These are phyloP conservation scores for Meriones unguiculatus DNA, from an alignment of 2,113 vertebrate species.

Conservation along the genomic window DNA sequence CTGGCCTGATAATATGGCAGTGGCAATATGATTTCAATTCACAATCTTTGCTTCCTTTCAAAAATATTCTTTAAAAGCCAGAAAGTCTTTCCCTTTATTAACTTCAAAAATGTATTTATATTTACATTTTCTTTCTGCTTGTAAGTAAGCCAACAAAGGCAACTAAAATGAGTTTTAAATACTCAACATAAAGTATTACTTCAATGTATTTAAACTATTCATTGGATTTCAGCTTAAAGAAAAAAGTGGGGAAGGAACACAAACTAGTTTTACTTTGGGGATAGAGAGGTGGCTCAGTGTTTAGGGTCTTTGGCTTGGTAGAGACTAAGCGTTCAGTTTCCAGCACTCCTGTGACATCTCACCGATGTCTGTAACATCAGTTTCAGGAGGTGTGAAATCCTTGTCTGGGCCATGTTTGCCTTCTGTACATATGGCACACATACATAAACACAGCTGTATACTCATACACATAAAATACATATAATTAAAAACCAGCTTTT, in stretches of 20 bases:
- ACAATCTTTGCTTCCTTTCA: conserved; percentile 65
- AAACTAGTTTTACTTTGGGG: not conserved
- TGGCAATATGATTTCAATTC: conserved; percentile 29
- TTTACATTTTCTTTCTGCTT: not conserved
- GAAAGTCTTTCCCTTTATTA: not conserved
- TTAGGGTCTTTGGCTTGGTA: not conserved
- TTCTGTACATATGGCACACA: not conserved
- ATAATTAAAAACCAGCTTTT: not conserved
- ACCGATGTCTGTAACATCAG: not conserved
- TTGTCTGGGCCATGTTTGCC: not conserved
- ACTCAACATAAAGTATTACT: not conserved
- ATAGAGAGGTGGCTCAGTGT: no score
- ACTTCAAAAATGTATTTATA: conserved; percentile 23
- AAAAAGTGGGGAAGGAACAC: not conserved
- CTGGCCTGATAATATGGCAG: not conserved
- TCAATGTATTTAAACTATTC: not conserved
- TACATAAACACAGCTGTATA: not conserved
- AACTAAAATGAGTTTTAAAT: conserved; percentile 48
- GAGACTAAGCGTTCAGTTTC: not conserved
- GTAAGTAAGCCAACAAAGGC: conserved; percentile 14
- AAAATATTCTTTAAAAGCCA: not conserved
- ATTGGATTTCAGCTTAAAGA: not conserved
- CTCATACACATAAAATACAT: not conserved
- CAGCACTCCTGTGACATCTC: not conserved
- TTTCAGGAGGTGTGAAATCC: not conserved